Evolutionary conservation across 1,140 invertebrate species (phyloP).

Genomic region (Portunus trituberculatus): DNA sequence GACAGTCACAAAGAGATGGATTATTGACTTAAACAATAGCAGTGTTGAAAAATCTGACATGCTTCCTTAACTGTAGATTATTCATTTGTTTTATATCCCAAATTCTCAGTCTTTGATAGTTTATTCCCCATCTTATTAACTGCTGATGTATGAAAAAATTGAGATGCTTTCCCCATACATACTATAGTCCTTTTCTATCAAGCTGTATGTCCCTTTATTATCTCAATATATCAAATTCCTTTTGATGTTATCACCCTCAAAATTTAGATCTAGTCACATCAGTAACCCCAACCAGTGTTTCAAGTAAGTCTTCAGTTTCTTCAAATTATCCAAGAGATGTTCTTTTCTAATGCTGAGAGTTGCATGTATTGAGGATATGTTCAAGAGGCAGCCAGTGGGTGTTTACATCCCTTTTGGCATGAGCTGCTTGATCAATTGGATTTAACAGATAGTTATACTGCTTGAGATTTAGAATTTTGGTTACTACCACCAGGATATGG

Average conservation of each 20-base stretch:
- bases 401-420: background rate
- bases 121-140: background rate
- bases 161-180: background rate
- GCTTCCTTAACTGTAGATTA: background rate
- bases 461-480: too few species aligned
- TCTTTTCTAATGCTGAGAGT: background rate
- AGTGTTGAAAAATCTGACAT: background rate
- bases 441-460: too few species aligned
- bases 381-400: background rate
- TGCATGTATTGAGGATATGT: background rate
- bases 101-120: background rate
- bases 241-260: background rate
- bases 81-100: background rate
- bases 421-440: background rate
- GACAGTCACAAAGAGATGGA: background rate
- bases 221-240: background rate
- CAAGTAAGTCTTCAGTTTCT: background rate
- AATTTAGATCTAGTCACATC: slow-evolving; percentile 4
- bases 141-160: background rate
- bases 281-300: background rate
- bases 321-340: background rate
- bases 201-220: background rate
- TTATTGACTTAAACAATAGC: background rate
- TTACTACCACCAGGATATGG: too few species aligned
- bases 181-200: background rate